Evolutionary conservation across 2,113 vertebrate genomes (phyloP), one percentile per base, ranked within the genome.

Genomic region (Ictidomys tridecemlineatus): DNA sequence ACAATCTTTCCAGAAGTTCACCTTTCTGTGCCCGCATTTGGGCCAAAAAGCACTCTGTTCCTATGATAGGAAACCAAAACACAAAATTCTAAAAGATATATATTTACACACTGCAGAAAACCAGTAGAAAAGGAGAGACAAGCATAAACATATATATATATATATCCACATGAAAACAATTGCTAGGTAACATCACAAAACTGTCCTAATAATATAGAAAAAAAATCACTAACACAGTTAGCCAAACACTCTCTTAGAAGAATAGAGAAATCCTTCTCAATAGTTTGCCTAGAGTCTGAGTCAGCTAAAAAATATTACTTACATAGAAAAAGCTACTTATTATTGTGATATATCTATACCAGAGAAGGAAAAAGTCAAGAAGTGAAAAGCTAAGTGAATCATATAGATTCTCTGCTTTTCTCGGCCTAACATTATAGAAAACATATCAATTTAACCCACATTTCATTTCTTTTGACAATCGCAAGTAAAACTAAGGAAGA

Each of bases 1-100:
- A 99, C 30, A 99, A 98, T 96, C 99, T 99, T 98, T 99, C 99
- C 97, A 99, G 93, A 97, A 99, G 99, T 94, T 99, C 99, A 34
- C 98, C 99, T 98, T 99, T 99, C 96, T 99, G 99, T 48, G 99
- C 98, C 12, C 99, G 98, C 99, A 99, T 99, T 97, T 99, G 99
- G 1, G 99, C 99, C 91, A 99, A 98, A 97, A 99, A 99, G 95
- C 99, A 99, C 96, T 99, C 99, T 9, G 99, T 99, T 39, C 99
- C 99, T 99, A 67, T 37, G 96, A 1, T 70, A 53, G 26, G 65
- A 92, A 89, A 97, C 89, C 18, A 91, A 24, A 97, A 87, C 42
- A 76, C 96, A 95, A 73, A 85, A 72, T 51, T 80, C 17, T 74
- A 85, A 82, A 90, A 37, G n/a, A 18, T 56, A 42, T 63, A 93